A percentile compares a stretch with the other conserved stretches of the same genome.
Conservation (phyloP, 2,113 vertebrate species). For the Cyphomyrus plagiostoma region DNA sequence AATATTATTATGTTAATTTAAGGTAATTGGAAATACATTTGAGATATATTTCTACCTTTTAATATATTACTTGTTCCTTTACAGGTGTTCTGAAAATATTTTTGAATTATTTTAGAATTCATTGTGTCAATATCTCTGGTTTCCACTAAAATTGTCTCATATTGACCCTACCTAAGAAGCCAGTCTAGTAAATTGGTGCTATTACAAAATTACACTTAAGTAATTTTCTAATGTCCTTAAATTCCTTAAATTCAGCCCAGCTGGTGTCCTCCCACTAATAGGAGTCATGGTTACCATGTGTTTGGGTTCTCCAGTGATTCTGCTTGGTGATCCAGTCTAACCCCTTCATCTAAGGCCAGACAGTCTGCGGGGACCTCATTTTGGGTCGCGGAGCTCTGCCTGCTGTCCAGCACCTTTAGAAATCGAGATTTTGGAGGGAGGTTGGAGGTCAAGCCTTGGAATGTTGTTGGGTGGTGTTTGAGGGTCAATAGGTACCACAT, state of each 20-base stretch:
- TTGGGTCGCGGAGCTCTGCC: not conserved
- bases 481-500: not conserved
- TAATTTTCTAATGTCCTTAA: not conserved
- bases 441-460: not conserved
- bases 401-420: not conserved
- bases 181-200: not conserved
- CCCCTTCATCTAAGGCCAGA: slow-evolving; percentile 42
- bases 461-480: not conserved
- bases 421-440: not conserved
- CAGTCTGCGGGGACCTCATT: not conserved
- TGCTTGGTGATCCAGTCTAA: slow-evolving; percentile 39
- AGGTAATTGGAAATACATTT: not conserved
- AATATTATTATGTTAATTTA: not conserved
- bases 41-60: not conserved
- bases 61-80: not conserved
- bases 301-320: slow-evolving; percentile 32
- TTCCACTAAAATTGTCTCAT: not conserved
- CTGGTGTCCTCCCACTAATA: not conserved
- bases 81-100: not conserved
- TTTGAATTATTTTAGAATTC: not conserved
- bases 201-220: not conserved
- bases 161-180: not conserved
- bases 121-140: not conserved
- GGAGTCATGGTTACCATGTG: slow-evolving; percentile 12
- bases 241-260: slow-evolving; percentile 40